Conservation (phyloP, 1,140 invertebrate species). For the Ephestia elutella region DNA sequence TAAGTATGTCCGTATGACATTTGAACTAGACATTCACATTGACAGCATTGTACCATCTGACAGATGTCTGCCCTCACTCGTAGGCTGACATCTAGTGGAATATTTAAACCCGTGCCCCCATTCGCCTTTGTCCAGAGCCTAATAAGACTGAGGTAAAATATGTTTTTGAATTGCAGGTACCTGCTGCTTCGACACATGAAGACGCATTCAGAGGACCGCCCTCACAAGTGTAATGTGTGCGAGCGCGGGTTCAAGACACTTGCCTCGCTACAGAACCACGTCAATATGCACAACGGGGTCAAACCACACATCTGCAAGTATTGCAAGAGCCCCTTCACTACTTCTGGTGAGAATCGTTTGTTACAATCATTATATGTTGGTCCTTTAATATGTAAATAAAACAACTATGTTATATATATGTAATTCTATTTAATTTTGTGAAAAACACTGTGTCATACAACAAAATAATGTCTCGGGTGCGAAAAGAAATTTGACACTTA, state of each 20-base stretch:
- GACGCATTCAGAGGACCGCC: conserved; percentile 94
- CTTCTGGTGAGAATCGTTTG: conserved; percentile 84
- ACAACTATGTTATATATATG: no score
- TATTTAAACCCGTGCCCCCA: no score
- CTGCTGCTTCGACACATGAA: conserved; percentile 95
- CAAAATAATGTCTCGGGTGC: no score
- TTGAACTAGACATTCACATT: no score
- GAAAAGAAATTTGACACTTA: no score
- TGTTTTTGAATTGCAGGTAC: conserved; percentile 75
- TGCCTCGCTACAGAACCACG: conserved; percentile 94
- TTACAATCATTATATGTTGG: background rate
- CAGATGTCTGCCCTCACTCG: no score
- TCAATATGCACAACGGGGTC: conserved; percentile 96
- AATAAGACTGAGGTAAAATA: background rate
- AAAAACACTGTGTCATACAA: no score
- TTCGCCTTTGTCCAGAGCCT: background rate
- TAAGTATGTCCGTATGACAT: no score
- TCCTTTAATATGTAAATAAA: no score
- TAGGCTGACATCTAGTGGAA: no score
- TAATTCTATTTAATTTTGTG: no score
- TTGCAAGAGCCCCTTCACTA: conserved; percentile 95
- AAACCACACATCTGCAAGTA: conserved; percentile 96
- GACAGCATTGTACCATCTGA: no score
- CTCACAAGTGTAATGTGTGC: conserved; percentile 96
- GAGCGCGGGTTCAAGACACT: conserved; percentile 96